phyloP scores from a whole-genome alignment of 2,888 invertebrate genomes.

The Drosophila limbata region DNA sequence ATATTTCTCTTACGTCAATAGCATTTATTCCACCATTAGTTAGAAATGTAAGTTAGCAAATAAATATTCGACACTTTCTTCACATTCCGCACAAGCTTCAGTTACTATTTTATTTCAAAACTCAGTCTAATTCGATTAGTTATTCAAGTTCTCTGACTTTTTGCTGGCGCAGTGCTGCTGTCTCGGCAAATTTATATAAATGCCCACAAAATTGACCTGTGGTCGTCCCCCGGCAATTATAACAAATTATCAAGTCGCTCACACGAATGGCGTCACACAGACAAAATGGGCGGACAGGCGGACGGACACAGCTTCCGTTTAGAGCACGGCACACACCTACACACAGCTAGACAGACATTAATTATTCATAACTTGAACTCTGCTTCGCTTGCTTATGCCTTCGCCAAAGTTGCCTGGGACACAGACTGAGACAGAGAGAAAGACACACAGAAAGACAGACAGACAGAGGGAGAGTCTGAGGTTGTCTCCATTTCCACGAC shows the following conservation, averaged over 20 bases:
- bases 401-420: conserved; percentile 30
- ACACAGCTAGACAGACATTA: conserved; percentile 63
- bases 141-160: conserved; percentile 57
- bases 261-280: conserved; percentile 58
- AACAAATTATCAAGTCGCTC: conserved; percentile 79
- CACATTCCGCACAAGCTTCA: background rate
- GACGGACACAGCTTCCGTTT: conserved; percentile 26
- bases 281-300: conserved; percentile 12
- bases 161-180: conserved; percentile 51
- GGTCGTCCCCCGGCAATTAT: conserved; percentile 77
- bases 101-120: background rate
- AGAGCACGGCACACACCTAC: conserved; percentile 15
- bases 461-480: conserved; percentile 5
- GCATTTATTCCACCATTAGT: no score
- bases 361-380: conserved; percentile 76
- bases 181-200: conserved; percentile 72
- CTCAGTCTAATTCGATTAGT: conserved; percentile 59
- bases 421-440: background rate
- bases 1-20: no score
- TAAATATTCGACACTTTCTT: background rate
- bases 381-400: conserved; percentile 26
- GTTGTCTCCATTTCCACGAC: conserved; percentile 53
- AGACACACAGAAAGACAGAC: background rate
- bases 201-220: conserved; percentile 78
- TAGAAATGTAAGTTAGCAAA: background rate